phyloP scores from a whole-genome alignment of 2,113 vertebrate species.

The Siniperca chuatsi region DNA sequence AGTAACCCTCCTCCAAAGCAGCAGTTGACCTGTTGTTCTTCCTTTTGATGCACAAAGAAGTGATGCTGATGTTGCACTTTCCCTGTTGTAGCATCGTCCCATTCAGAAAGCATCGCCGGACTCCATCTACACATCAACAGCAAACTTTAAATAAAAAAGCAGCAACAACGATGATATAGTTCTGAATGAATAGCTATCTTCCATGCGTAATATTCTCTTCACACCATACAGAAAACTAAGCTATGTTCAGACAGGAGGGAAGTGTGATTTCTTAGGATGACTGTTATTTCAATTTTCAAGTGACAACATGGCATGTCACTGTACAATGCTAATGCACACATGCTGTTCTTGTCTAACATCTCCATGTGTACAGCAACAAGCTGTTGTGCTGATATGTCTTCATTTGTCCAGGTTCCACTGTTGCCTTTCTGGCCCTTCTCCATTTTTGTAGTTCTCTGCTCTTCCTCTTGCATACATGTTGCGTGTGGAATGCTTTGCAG shows the following conservation, averaged over 20 bases:
- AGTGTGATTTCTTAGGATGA: not conserved
- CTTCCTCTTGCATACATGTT: conserved; percentile 15
- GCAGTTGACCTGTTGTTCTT: conserved; percentile 52
- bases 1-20: conserved; percentile 24
- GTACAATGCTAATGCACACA: conserved; percentile 13
- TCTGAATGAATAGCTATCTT: conserved; percentile 12
- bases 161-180: not conserved
- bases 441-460: conserved; percentile 12
- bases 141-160: not conserved
- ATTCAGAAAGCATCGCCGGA: not conserved
- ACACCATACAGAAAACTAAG: not conserved
- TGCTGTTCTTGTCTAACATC: not conserved
- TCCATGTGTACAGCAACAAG: not conserved
- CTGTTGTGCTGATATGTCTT: not conserved
- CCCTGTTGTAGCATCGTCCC: not conserved
- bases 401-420: not conserved
- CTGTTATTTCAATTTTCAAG: not conserved
- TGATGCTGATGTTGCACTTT: conserved; percentile 6
- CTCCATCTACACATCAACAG: not conserved
- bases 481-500: not conserved
- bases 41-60: conserved; percentile 55
- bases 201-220: not conserved
- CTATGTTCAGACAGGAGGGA: conserved; percentile 13
- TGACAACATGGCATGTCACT: not conserved
- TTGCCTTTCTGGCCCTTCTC: conserved; percentile 20